phyloP scores from a whole-genome alignment of 2,888 invertebrate species.

The Cartodere bifasciata region DNA sequence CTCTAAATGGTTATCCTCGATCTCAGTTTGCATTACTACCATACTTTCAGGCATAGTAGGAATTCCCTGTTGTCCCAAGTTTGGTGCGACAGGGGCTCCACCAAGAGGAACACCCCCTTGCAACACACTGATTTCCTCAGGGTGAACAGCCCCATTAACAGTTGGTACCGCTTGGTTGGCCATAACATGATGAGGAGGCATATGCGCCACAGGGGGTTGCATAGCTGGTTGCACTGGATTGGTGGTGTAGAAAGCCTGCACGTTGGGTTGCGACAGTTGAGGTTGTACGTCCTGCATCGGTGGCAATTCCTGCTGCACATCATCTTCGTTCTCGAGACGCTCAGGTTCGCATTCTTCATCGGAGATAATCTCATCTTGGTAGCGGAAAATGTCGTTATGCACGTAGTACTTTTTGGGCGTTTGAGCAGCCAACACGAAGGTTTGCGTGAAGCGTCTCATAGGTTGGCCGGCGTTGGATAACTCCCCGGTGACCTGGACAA shows the following conservation, averaged over 20 bases:
- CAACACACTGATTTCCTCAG: slow-evolving; percentile 30
- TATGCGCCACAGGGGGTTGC: slow-evolving; percentile 28
- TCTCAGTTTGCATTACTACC: slow-evolving; percentile 14
- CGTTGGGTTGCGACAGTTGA: slow-evolving; percentile 27
- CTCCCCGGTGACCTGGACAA: slow-evolving; percentile 96
- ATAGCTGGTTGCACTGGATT: slow-evolving; percentile 21
- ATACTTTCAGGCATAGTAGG: no score
- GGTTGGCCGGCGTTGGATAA: slow-evolving; percentile 92
- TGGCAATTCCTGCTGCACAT: slow-evolving; percentile 31
- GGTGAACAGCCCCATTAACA: slow-evolving; percentile 34
- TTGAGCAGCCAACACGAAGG: slow-evolving; percentile 91
- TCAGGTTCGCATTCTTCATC: slow-evolving; percentile 49
- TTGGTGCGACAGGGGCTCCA: no score
- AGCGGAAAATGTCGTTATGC: slow-evolving; percentile 97
- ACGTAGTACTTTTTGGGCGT: slow-evolving; percentile 97
- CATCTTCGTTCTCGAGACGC: slow-evolving; percentile 55
- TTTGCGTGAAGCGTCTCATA: slow-evolving; percentile 96
- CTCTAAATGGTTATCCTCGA: slow-evolving; percentile 17
- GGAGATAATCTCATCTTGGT: slow-evolving; percentile 63
- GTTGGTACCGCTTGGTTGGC: slow-evolving; percentile 27
- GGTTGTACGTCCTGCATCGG: slow-evolving; percentile 22
- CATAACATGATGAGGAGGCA: slow-evolving; percentile 25
- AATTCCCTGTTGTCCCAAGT: no score
- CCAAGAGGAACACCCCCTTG: no score
- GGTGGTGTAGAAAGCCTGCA: slow-evolving; percentile 26